Evolutionary conservation across 2,113 vertebrate species (phyloP).

Genomic region (Equus quagga): DNA sequence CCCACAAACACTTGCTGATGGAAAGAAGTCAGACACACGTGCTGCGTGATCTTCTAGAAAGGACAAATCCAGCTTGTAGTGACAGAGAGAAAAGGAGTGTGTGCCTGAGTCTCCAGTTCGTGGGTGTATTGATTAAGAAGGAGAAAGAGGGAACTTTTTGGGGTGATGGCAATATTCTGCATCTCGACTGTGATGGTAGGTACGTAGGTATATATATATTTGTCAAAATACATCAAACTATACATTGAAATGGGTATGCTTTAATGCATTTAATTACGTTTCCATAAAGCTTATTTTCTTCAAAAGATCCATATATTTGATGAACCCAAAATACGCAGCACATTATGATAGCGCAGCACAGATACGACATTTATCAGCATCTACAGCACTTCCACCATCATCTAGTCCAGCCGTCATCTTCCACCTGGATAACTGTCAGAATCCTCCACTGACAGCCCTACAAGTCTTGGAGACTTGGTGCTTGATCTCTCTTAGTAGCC

Average conservation of each 20-base stretch:
- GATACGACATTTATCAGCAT: too few relatives aligned
- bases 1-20: neutral
- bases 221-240: neutral
- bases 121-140: accelerated
- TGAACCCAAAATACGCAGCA: neutral
- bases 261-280: neutral
- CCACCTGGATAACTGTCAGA: neutral
- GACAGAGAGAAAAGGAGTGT: neutral
- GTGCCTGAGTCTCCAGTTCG: neutral
- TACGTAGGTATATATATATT: too few relatives aligned
- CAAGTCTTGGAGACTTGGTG: too few relatives aligned
- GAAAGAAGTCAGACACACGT: neutral
- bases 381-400: accelerated
- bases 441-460: accelerated
- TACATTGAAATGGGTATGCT: neutral
- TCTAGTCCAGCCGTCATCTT: neutral
- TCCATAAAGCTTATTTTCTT: neutral
- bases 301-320: neutral
- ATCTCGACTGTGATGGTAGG: neutral
- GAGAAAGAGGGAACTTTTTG: neutral
- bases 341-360: too few relatives aligned
- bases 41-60: neutral
- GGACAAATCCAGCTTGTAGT: neutral
- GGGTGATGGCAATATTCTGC: neutral
- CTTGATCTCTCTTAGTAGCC: too few relatives aligned